Conservation (phyloP, 2,797 vertebrate species). For the Leucoraja ocellata region DNA sequence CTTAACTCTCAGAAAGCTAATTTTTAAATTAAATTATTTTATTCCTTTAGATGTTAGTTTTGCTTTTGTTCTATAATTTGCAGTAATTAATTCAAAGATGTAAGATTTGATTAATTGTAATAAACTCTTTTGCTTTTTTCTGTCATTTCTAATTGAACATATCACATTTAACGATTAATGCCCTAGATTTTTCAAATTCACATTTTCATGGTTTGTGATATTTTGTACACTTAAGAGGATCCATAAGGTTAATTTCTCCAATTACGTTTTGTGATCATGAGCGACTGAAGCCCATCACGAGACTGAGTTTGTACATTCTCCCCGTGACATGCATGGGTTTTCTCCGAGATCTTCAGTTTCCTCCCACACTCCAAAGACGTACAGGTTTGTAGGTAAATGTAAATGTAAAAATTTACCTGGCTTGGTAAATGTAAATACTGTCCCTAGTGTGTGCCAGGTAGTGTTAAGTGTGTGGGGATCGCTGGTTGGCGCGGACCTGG, state of each 20-base stretch:
- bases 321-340: no score
- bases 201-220: not conserved
- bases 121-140: not conserved
- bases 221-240: not conserved
- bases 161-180: not conserved
- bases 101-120: constrained; percentile 9
- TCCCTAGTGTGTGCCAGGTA: no score
- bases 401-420: no score
- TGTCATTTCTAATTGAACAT: not conserved
- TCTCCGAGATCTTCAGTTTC: no score
- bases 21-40: not conserved
- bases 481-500: no score
- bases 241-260: not conserved
- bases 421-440: no score
- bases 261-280: not conserved
- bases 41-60: not conserved
- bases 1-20: not conserved
- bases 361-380: no score
- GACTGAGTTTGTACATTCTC: not conserved
- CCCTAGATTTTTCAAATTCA: not conserved
- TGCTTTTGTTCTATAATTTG: not conserved
- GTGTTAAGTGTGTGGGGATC: no score
- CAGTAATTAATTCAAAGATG: not conserved
- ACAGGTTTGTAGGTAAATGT: no score
- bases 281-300: not conserved